These are phyloP conservation scores for Tamandua tetradactyla DNA, from an alignment of 2,797 vertebrate genomes.

Conservation along the genomic window DNA sequence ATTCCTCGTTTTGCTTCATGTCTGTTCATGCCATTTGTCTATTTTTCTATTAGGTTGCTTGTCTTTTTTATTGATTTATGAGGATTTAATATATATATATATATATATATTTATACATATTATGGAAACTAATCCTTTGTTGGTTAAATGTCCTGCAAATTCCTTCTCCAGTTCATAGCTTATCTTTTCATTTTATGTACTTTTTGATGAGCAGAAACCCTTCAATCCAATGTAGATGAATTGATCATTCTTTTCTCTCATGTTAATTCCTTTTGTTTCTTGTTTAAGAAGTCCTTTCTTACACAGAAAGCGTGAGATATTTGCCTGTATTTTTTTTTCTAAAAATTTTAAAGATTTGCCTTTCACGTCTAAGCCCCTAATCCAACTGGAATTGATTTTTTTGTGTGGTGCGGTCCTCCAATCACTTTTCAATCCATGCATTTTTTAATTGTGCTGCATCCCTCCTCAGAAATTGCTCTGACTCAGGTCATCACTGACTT, in stretches of 20 bases:
- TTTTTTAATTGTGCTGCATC: neutral
- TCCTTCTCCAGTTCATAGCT: neutral
- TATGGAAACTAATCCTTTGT: neutral
- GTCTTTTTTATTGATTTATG: neutral
- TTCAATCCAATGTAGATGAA: neutral
- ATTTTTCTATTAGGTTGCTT: neutral
- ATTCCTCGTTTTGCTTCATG: slow-evolving; percentile 1
- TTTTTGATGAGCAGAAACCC: neutral
- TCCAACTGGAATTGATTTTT: slow-evolving; percentile 41
- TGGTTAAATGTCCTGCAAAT: neutral
- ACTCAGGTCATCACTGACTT: neutral
- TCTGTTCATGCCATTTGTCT: neutral
- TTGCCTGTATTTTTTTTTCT: neutral
- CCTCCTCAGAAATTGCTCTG: neutral
- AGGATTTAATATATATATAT: neutral
- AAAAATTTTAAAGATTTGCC: slow-evolving; percentile 1
- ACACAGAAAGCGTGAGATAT: neutral
- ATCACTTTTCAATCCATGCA: neutral
- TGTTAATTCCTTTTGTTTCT: neutral
- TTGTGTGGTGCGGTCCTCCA: neutral
- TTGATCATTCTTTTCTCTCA: neutral
- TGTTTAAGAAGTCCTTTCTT: neutral
- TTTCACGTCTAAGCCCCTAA: slow-evolving; percentile 5
- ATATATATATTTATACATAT: neutral
- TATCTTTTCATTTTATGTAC: neutral